Percentiles rank a stretch among this genome's conserved stretches.
phyloP scores from a whole-genome alignment of 2,888 invertebrate species.

The Phortica magna region DNA sequence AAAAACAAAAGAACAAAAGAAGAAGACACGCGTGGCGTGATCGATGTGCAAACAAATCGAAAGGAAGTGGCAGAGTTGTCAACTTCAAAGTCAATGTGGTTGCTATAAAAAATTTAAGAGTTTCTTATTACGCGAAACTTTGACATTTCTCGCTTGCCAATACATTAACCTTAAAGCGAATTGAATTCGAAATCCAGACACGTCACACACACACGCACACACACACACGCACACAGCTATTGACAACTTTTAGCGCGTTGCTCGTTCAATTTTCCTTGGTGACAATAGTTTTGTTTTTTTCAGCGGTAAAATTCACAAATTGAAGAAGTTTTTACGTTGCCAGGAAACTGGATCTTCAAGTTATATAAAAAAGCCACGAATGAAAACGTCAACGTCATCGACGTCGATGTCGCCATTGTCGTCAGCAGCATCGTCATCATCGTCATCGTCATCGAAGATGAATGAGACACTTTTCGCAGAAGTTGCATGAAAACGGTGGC shows the following conservation, averaged over 20 bases:
- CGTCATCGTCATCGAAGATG: not conserved
- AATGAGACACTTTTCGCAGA: slow-evolving; percentile 20
- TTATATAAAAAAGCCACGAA: too few relatives aligned
- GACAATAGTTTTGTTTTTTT: slow-evolving; percentile 16
- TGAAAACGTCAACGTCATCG: not conserved
- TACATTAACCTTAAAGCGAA: slow-evolving; percentile 36
- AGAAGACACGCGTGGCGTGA: slow-evolving; percentile 65
- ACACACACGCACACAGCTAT: not conserved
- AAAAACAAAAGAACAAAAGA: too few relatives aligned
- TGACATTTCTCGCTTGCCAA: slow-evolving; percentile 16
- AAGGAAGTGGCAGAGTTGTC: not conserved
- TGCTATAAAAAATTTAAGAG: not conserved
- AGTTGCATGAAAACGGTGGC: too few relatives aligned
- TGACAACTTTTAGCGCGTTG: not conserved
- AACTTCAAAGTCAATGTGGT: not conserved
- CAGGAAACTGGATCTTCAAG: too few relatives aligned
- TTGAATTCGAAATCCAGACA: slow-evolving; percentile 29
- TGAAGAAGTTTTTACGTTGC: too few relatives aligned
- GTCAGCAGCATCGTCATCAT: not conserved
- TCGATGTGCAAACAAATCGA: slow-evolving; percentile 51
- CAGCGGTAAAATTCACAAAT: too few relatives aligned
- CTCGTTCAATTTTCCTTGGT: slow-evolving; percentile 10
- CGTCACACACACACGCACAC: not conserved
- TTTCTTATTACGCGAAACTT: not conserved
- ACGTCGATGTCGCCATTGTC: not conserved